Evolutionary conservation across 1,140 invertebrate genomes (phyloP).

Genomic region (Tetramorium alpestre): DNA sequence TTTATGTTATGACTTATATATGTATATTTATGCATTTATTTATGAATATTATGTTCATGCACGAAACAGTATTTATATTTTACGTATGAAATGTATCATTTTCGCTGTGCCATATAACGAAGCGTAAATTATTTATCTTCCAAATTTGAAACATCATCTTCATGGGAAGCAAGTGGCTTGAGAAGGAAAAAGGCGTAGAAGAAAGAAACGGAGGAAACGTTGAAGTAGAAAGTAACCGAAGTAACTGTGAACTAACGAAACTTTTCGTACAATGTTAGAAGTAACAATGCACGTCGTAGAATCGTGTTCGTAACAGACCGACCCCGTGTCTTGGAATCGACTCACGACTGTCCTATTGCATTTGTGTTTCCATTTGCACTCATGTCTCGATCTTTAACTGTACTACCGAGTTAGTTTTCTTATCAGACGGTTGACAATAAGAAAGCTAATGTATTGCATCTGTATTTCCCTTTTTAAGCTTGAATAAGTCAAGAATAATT

Average conservation of each 20-base stretch:
- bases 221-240: slow-evolving; percentile 10
- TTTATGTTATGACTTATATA: neutral
- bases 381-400: neutral
- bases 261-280: slow-evolving; percentile 36
- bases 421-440: neutral
- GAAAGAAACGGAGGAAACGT: neutral
- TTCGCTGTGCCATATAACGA: neutral
- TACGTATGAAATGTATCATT: neutral
- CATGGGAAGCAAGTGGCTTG: neutral
- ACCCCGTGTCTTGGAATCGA: slow-evolving; percentile 1
- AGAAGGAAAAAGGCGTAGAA: neutral
- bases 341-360: neutral
- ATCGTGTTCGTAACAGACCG: neutral
- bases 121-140: neutral
- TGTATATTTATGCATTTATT: neutral
- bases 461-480: neutral
- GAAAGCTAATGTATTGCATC: neutral
- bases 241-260: slow-evolving; percentile 29
- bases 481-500: neutral
- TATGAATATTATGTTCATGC: neutral
- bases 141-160: slow-evolving; percentile 7
- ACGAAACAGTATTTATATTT: neutral
- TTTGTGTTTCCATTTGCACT: neutral
- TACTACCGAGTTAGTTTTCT: neutral
- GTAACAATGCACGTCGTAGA: slow-evolving; percentile 40